A percentile compares a stretch with the other conserved stretches of the same genome.
Conservation (phyloP, 2,797 vertebrate genomes). For the Tokudaia muenninki region DNA sequence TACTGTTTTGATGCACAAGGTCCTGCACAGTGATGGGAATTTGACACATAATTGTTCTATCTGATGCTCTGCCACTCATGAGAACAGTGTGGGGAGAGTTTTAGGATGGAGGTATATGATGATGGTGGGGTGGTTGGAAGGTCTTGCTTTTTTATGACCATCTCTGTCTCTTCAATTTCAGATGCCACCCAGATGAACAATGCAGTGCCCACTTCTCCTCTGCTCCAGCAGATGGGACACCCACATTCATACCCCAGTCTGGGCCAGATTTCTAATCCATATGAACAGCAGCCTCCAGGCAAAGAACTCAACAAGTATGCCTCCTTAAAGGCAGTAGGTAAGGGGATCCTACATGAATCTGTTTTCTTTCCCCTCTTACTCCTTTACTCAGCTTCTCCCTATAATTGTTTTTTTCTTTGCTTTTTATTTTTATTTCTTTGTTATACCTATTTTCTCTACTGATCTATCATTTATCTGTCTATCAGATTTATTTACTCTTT, state of each 20-base stretch:
- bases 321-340: slow-evolving; percentile 98
- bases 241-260: slow-evolving; percentile 95
- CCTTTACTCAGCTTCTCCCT: neutral
- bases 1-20: neutral
- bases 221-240: slow-evolving; percentile 94
- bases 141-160: neutral
- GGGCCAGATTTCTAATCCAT: slow-evolving; percentile 96
- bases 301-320: slow-evolving; percentile 98
- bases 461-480: neutral
- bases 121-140: neutral
- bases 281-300: slow-evolving; percentile 95
- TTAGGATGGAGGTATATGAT: neutral
- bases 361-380: neutral
- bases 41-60: neutral
- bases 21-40: neutral
- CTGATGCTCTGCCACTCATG: fast-evolving
- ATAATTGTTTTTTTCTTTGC: neutral
- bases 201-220: slow-evolving; percentile 91
- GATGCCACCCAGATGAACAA: slow-evolving; percentile 96
- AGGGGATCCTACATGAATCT: slow-evolving; percentile 80
- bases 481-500: neutral
- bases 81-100: neutral
- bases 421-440: neutral
- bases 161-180: slow-evolving; percentile 85
- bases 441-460: neutral